A percentile compares a stretch with the other conserved stretches of the same genome.
phyloP scores from a whole-genome alignment of 1,140 invertebrate genomes.

The Dolichoris vasculosae region DNA sequence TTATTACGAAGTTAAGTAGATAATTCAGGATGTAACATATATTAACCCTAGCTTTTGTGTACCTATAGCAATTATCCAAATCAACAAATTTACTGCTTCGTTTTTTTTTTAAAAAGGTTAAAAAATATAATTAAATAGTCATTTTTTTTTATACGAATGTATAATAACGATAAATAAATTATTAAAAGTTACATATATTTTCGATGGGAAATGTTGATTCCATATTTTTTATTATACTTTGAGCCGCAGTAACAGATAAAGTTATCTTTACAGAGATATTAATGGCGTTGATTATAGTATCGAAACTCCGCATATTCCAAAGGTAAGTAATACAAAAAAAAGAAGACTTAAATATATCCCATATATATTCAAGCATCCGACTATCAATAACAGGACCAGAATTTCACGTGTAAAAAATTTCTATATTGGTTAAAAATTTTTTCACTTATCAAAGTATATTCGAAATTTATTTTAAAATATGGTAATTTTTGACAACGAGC shows the following conservation, averaged over 20 bases:
- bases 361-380: not conserved
- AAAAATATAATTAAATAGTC: not conserved
- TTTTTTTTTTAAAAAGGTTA: too few relatives aligned
- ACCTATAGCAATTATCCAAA: not conserved
- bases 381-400: not conserved
- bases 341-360: not conserved
- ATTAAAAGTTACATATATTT: not conserved
- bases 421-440: too few relatives aligned
- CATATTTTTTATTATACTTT: not conserved
- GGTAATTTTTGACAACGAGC: too few relatives aligned
- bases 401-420: not conserved
- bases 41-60: not conserved
- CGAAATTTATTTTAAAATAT: too few relatives aligned
- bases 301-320: not conserved
- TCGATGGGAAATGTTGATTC: not conserved
- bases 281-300: not conserved
- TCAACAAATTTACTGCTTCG: not conserved
- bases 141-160: not conserved
- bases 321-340: not conserved
- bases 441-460: too few relatives aligned
- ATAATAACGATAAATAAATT: not conserved
- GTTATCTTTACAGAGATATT: not conserved
- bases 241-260: not conserved
- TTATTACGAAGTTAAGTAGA: too few relatives aligned
- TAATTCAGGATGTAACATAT: not conserved